These are phyloP conservation scores for Pseudorectes ferrugineus DNA, from an alignment of 2,113 vertebrate species.

Conservation along the genomic window DNA sequence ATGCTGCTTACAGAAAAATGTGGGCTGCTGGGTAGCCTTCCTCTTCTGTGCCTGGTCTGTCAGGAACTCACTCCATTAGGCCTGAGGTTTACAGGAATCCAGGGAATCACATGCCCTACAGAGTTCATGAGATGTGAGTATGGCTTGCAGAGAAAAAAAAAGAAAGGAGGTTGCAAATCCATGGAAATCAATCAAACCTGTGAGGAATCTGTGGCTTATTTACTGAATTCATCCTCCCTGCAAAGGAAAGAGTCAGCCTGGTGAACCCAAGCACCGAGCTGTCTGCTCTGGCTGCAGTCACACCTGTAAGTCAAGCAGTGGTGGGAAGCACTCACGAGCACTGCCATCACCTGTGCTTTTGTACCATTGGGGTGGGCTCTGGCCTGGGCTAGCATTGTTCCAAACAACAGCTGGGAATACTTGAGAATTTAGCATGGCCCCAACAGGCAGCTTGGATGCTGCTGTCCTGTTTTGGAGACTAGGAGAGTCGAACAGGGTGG, in stretches of 20 bases:
- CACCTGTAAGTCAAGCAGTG: neutral
- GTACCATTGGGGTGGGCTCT: neutral
- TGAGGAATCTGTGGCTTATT: neutral
- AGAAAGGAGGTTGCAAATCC: neutral
- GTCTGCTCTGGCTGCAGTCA: neutral
- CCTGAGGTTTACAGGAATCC: neutral
- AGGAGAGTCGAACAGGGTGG: neutral
- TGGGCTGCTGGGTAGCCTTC: neutral
- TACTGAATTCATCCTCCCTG: neutral
- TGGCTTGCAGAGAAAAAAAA: neutral
- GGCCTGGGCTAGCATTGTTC: neutral
- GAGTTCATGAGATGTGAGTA: rapidly evolving
- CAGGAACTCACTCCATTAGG: neutral
- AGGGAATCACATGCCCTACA: neutral
- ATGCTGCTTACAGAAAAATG: neutral
- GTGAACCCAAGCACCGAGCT: neutral
- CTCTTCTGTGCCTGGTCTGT: neutral
- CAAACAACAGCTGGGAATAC: neutral
- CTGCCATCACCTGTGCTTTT: neutral
- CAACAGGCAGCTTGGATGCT: neutral
- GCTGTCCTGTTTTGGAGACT: neutral
- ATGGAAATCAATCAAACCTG: neutral
- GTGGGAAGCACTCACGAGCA: neutral
- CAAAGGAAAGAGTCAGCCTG: neutral
- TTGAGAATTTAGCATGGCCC: neutral